Evolutionary conservation across 2,113 vertebrate species (phyloP).

Genomic region (Ramphastos sulfuratus): DNA sequence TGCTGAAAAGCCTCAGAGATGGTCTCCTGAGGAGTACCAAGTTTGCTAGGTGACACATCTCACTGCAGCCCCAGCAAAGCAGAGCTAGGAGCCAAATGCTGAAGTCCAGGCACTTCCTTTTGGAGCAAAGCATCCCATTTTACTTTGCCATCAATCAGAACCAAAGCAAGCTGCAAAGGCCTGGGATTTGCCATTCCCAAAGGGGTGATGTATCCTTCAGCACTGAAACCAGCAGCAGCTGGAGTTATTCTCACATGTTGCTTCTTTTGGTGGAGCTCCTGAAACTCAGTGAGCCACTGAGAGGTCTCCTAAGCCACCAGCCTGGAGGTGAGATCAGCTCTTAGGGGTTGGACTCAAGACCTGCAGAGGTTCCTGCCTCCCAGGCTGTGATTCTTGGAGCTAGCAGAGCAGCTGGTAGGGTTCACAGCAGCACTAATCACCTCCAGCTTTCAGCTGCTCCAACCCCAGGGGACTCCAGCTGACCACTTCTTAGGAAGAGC

Average conservation of each 20-base stretch:
- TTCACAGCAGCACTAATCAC: neutral
- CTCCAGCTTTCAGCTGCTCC: neutral
- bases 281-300: neutral
- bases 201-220: neutral
- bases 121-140: neutral
- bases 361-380: no score
- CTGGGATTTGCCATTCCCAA: neutral
- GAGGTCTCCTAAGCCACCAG: neutral
- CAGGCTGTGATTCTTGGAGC: neutral
- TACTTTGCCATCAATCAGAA: neutral
- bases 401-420: neutral
- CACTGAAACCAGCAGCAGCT: neutral
- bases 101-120: neutral
- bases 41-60: neutral
- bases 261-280: neutral
- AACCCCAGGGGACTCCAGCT: neutral
- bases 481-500: neutral
- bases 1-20: neutral
- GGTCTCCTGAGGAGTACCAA: neutral
- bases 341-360: no score
- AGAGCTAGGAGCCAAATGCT: neutral
- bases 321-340: neutral
- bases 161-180: neutral
- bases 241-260: neutral
- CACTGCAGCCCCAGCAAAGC: neutral